phyloP scores from a whole-genome alignment of 2,113 vertebrate species.

The Carettochelys insculpta region DNA sequence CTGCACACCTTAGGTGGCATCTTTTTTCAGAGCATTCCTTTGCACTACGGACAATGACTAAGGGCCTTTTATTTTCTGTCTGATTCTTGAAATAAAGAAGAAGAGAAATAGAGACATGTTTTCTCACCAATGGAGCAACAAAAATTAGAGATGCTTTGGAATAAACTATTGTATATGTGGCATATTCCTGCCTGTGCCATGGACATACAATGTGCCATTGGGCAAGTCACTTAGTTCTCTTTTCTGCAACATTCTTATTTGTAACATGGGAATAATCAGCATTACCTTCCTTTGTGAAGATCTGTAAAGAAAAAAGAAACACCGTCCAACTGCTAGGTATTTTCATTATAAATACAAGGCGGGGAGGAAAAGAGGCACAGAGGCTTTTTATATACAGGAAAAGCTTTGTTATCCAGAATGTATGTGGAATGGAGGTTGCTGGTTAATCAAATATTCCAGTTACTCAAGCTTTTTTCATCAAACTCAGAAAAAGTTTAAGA shows the following conservation, averaged over 20 bases:
- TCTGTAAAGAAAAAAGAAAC: neutral
- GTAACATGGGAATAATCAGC: neutral
- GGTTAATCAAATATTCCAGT: too few species aligned
- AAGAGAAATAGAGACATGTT: neutral
- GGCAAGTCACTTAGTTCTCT: neutral
- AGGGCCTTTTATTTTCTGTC: neutral
- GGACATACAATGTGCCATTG: neutral
- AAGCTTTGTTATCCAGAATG: too few species aligned
- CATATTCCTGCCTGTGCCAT: neutral
- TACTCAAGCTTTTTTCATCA: too few species aligned
- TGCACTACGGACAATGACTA: neutral
- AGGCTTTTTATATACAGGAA: too few species aligned
- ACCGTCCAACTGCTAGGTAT: accelerated
- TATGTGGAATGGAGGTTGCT: too few species aligned
- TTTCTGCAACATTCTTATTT: neutral
- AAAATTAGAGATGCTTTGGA: neutral
- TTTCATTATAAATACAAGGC: neutral
- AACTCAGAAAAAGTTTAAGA: too few species aligned
- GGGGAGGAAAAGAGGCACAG: neutral
- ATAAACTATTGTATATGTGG: neutral
- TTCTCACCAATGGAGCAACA: neutral
- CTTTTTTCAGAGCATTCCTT: neutral
- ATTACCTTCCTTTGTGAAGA: neutral
- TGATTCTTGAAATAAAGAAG: neutral
- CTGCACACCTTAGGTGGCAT: neutral